A percentile compares a stretch with the other conserved stretches of the same genome.
These are phyloP conservation scores for Lonchura striata DNA, from an alignment of 2,113 vertebrate species.

Conservation along the genomic window DNA sequence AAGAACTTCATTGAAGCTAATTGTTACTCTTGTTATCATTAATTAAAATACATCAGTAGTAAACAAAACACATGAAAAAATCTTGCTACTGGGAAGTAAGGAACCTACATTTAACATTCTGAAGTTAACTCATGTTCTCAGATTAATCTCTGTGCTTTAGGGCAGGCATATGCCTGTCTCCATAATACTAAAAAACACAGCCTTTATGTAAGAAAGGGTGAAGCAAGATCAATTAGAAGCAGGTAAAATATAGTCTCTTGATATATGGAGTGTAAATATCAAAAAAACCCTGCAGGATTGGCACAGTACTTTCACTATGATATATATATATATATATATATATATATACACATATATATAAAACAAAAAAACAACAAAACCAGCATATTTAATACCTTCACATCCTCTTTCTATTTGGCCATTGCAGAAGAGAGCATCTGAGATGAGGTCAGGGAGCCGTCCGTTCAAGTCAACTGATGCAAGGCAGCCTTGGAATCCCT, in stretches of 20 bases:
- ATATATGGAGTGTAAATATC: neutral
- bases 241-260: neutral
- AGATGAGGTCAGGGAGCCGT: constrained; percentile 92
- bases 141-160: neutral
- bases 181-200: neutral
- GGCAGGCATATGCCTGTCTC: neutral
- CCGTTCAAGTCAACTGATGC: constrained; percentile 95
- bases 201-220: neutral
- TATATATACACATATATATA: too few relatives aligned
- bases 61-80: constrained; percentile 17
- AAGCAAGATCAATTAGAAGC: neutral
- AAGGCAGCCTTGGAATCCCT: constrained; percentile 95
- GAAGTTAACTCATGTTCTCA: neutral
- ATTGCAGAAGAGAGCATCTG: constrained; percentile 92
- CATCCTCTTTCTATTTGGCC: constrained; percentile 97
- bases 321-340: neutral
- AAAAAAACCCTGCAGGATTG: neutral
- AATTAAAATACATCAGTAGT: constrained; percentile 28
- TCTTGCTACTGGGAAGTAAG: neutral
- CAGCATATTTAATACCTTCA: constrained; percentile 81
- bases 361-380: neutral
- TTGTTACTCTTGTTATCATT: neutral
- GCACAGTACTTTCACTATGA: neutral
- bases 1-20: neutral
- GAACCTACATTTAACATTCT: neutral